phyloP scores from a whole-genome alignment of 2,888 invertebrate species.

The Oxycera nigricornis region DNA sequence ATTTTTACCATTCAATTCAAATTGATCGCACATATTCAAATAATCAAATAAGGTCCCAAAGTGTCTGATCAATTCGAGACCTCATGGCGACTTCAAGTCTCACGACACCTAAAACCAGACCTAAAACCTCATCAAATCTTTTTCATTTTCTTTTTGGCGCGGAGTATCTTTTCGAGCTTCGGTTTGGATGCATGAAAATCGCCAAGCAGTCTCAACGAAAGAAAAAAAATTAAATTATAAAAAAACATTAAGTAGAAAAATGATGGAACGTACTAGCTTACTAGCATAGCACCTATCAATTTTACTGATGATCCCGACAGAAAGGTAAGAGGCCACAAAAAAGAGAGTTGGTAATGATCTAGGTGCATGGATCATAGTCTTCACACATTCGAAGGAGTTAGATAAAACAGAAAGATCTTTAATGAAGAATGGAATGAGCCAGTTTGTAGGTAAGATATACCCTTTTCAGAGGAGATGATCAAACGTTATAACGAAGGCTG shows the following conservation, averaged over 20 bases:
- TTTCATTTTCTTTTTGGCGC: not conserved
- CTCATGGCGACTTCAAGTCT: constrained; percentile 45
- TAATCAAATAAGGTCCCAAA: constrained; percentile 43
- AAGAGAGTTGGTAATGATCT: constrained; percentile 17
- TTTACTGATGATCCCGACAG: constrained; percentile 22
- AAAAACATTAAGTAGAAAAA: not conserved
- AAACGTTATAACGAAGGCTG: not conserved
- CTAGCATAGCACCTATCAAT: constrained; percentile 34
- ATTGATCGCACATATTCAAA: constrained; percentile 12
- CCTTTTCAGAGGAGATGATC: not conserved
- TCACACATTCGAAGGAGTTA: constrained; percentile 35
- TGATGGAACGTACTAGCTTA: constrained; percentile 1
- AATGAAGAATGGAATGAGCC: constrained; percentile 43
- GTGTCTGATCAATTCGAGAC: constrained; percentile 47
- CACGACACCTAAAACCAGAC: constrained; percentile 13
- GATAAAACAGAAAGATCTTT: constrained; percentile 45
- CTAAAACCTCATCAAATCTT: not conserved
- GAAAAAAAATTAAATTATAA: not conserved
- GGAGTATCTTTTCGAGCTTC: not conserved
- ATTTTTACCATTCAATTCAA: not conserved
- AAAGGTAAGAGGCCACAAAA: not conserved
- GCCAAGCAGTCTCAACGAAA: constrained; percentile 35
- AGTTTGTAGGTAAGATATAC: constrained; percentile 7
- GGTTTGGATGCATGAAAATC: not conserved
- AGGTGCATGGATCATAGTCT: not conserved